Evolutionary conservation across 2,888 invertebrate species (phyloP), one percentile per base, ranked within the genome.

Genomic region (Muschampia plurimacula): DNA sequence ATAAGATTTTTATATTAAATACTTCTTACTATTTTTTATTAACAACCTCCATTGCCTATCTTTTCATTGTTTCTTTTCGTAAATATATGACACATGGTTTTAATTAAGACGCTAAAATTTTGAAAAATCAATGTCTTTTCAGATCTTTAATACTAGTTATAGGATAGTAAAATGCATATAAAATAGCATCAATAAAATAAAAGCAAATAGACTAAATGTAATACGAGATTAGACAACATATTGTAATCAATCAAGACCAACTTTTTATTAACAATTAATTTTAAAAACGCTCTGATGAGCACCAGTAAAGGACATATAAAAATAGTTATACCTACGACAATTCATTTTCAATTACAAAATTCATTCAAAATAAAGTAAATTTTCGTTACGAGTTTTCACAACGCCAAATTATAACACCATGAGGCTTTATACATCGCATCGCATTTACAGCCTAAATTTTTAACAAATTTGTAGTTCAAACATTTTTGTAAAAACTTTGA

Each of bases 301-400:
- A 69, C 69, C 49, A 69, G 12, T 62, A 69, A 69, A 69, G 60
- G 36, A 5, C 49, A 69, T 69, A 69, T 32, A 69, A 69, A 69
- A 69, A 69, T 69, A 69, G 39, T 39, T 69, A 41, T 2, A 41
- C 49, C 13, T 62, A 68, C 32, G 9, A n/a, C n/a, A 44, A 57
- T 67, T 59, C 13, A 28, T 59, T 55, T 22, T n/a, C 39, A 28
- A 46, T 44, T 28, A 22, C 28, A 59, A 67, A 55, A 55, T 22
- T 6, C 49, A 52, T 52, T 52, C 49, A 52, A 52, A 52, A 55
- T 55, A 55, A 55, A 55, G 6, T 22, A 0, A 22, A 22, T 22
- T 55, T 55, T 9, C 22, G 15, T 55, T 55, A 22, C n/a, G 15
- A 6, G 8, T 55, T 3, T 55, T 28, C 22, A 22, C 9, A 55